Evolutionary conservation across 2,888 invertebrate species (phyloP).

Genomic region (Norana najaformis): DNA sequence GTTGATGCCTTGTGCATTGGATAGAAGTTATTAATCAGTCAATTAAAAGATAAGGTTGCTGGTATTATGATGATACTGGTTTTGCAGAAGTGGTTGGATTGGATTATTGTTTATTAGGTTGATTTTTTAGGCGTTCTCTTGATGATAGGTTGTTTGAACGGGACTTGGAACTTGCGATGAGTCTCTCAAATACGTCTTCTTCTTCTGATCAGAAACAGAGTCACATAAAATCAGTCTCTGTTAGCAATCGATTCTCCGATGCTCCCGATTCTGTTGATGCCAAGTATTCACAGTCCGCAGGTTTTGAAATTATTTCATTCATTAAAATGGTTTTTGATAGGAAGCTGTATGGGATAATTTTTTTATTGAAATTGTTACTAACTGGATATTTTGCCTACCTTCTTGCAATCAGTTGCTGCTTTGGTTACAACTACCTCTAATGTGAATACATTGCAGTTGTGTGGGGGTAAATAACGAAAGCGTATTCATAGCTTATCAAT

Average conservation of each 20-base stretch:
- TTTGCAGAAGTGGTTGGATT: neutral
- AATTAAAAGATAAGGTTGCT: too few species aligned
- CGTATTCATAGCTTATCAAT: neutral
- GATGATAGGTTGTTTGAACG: constrained; percentile 20
- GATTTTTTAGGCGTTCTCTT: constrained; percentile 9
- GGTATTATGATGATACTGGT: neutral
- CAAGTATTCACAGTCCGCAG: neutral
- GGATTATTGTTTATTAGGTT: neutral
- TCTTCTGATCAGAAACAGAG: neutral
- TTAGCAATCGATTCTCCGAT: neutral
- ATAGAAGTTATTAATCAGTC: neutral
- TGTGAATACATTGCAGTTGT: neutral
- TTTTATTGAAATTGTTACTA: neutral
- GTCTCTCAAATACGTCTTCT: neutral
- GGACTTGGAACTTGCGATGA: constrained; percentile 15
- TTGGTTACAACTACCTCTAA: neutral
- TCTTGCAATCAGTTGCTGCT: neutral
- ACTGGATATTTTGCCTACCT: neutral
- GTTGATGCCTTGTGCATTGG: neutral
- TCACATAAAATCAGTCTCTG: neutral
- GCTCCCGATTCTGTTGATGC: neutral
- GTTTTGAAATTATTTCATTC: neutral
- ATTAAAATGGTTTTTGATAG: neutral
- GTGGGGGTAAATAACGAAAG: neutral
- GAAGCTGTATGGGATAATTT: neutral